Conservation (phyloP, 1,140 invertebrate genomes). For the Ruditapes philippinarum region DNA sequence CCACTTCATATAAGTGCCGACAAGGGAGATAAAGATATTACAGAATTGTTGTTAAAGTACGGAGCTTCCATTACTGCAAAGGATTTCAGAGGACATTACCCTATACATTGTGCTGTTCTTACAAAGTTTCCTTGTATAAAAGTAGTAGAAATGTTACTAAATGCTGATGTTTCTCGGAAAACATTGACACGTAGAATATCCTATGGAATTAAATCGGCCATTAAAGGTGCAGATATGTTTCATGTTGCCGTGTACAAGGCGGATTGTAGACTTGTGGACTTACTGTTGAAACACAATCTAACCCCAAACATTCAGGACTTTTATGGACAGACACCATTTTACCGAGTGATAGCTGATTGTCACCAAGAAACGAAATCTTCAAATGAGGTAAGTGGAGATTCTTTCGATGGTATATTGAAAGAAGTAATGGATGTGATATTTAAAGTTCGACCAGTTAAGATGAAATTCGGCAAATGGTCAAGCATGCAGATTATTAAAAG, state of each 20-base stretch:
- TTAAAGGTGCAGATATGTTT: constrained; percentile 32
- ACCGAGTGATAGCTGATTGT: neutral
- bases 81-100: constrained; percentile 45
- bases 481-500: too few relatives aligned
- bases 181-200: neutral
- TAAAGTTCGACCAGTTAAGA: neutral
- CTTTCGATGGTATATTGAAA: neutral
- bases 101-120: constrained; percentile 40
- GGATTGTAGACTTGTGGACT: neutral
- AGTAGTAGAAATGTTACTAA: constrained; percentile 3
- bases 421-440: too few relatives aligned
- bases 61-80: constrained; percentile 2
- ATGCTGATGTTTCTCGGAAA: neutral
- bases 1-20: constrained; percentile 47
- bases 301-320: constrained; percentile 15
- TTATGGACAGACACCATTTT: constrained; percentile 21
- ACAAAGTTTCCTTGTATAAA: neutral
- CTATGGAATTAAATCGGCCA: constrained; percentile 30
- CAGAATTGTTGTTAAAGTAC: neutral
- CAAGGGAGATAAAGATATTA: neutral
- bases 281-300: neutral
- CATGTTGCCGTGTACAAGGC: constrained; percentile 47
- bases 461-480: too few relatives aligned
- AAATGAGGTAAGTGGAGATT: neutral
- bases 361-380: neutral